phyloP scores from a whole-genome alignment of 2,888 invertebrate genomes.

The Caenorhabditis sp. region DNA sequence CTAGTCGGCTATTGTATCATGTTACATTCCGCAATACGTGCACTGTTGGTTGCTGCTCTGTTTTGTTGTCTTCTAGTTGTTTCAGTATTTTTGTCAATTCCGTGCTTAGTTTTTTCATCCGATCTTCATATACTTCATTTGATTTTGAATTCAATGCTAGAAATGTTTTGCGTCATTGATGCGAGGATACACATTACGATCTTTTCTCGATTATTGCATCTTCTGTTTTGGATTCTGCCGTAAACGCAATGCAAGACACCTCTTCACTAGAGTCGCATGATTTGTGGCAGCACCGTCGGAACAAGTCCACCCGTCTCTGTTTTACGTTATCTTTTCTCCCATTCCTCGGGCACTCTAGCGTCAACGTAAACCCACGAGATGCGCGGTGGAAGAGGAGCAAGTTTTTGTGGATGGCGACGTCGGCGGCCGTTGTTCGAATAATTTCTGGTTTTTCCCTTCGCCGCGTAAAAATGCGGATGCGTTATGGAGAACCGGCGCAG shows the following conservation, averaged over 20 bases:
- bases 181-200: constrained; percentile 4
- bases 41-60: constrained; percentile 41
- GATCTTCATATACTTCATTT: constrained; percentile 36
- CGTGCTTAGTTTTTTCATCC: constrained; percentile 66
- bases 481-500: constrained; percentile 54
- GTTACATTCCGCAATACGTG: constrained; percentile 57
- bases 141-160: constrained; percentile 19
- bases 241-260: constrained; percentile 49
- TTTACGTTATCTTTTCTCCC: constrained; percentile 45
- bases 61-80: constrained; percentile 58
- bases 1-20: not conserved
- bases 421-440: constrained; percentile 35
- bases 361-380: constrained; percentile 61
- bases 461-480: constrained; percentile 48
- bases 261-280: constrained; percentile 52
- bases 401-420: constrained; percentile 43
- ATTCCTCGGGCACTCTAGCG: constrained; percentile 26
- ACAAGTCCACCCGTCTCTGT: constrained; percentile 31
- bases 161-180: not conserved
- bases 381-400: constrained; percentile 41
- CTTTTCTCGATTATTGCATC: constrained; percentile 3
- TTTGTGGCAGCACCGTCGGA: constrained; percentile 29
- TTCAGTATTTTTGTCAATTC: constrained; percentile 67
- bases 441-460: constrained; percentile 42
- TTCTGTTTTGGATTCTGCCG: constrained; percentile 34